Percentiles rank a stretch among this genome's conserved stretches.
Evolutionary conservation across 2,888 invertebrate species (phyloP).

Genomic region (Drosophila quinaria): DNA sequence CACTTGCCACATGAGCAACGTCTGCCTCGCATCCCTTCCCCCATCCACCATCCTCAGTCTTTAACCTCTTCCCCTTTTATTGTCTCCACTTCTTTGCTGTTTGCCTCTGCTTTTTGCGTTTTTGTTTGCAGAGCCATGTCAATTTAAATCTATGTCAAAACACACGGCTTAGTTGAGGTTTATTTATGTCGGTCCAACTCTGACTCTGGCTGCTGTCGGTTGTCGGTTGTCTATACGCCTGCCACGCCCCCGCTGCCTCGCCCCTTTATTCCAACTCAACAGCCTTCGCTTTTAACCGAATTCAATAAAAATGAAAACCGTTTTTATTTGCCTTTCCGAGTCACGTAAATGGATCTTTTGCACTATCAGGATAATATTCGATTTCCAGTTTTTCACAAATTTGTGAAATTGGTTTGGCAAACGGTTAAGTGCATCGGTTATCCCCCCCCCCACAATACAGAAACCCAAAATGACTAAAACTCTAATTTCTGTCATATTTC

Average conservation of each 20-base stretch:
- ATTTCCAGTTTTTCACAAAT: slow-evolving; percentile 53
- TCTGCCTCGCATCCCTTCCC: slow-evolving; percentile 11
- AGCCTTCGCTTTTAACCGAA: slow-evolving; percentile 40
- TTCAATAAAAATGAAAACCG: slow-evolving; percentile 76
- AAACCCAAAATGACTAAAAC: slow-evolving; percentile 8
- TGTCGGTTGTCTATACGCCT: neutral
- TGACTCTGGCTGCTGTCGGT: slow-evolving; percentile 23
- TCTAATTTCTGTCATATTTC: slow-evolving; percentile 55
- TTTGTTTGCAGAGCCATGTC: slow-evolving; percentile 75
- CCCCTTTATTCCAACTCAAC: neutral
- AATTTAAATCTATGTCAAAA: slow-evolving; percentile 82
- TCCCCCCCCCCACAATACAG: neutral
- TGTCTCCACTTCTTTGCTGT: neutral
- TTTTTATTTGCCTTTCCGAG: slow-evolving; percentile 71
- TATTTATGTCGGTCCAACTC: slow-evolving; percentile 75
- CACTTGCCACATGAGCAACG: slow-evolving; percentile 42
- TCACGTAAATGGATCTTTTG: slow-evolving; percentile 78
- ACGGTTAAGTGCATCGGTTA: slow-evolving; percentile 41
- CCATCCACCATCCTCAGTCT: neutral
- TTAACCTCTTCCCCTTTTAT: neutral
- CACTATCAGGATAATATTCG: slow-evolving; percentile 73
- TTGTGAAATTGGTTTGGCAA: slow-evolving; percentile 63
- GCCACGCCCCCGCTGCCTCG: slow-evolving; percentile 5
- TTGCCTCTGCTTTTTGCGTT: slow-evolving; percentile 27
- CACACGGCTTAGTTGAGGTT: slow-evolving; percentile 81